Base-by-base conservation (phyloP, 2,888 invertebrate species). In the Oconnorella tubifera region DNA sequence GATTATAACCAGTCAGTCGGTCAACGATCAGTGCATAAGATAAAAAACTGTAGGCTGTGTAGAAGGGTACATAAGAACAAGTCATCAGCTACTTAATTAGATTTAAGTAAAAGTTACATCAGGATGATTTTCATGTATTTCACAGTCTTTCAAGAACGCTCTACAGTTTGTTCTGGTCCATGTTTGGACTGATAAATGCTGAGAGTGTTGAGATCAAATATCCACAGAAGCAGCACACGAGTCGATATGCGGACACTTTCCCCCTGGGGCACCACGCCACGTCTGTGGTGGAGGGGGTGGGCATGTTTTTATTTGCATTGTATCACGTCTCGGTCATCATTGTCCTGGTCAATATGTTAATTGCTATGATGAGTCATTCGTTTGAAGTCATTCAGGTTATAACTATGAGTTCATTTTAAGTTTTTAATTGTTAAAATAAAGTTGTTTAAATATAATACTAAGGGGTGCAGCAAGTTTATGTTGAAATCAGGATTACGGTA, bases 301-400 rank as follows among this genome's bases (percentile, higher is more conserved):
- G 89, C 48, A 88, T 88, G 75, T 84, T 88, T 68, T 85, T 83
- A 59, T 82, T 82, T 74, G 75, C 80, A 73, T 83, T 79, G 67
- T 90, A 88, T 78, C 88, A 89, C 81, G 86, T 90, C 48, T 85
- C 89, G 73, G 86, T 87, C 63, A 88, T 89, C 64, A 86, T 90
- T 70, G 87, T 90, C 68, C 86, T 89, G 40, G 81, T 90, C 70
- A 90, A 90, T 79, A 90, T 90, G 90, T 75, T 84, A 31, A 89
- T 90, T 74, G 90, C 89, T n/a, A 82, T 84, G 80, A 89, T 90
- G 89, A 87, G 89, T 1, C 88, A 89, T 72, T 89, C 89, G 0
- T 89, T 88, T 75, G 88, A 88, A 78, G 85, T 86, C 72, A 88
- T 90, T 55, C 81, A 82, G 76, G 81, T 40, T n/a, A n/a, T n/a